phyloP scores from a whole-genome alignment of 2,888 invertebrate species.

The Eudemis profundana region DNA sequence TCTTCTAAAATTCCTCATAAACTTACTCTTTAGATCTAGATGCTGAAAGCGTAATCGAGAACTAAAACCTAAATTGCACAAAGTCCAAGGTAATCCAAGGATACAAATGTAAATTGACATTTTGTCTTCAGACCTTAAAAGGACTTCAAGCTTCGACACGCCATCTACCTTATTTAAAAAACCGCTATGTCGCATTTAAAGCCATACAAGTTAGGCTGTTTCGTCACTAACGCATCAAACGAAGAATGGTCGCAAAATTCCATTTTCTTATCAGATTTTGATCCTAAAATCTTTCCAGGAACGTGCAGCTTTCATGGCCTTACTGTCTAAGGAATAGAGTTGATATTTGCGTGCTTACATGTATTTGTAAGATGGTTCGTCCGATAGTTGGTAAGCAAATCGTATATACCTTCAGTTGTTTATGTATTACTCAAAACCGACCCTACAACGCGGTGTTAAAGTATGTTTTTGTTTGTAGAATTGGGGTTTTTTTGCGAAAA shows the following conservation, averaged over 20 bases:
- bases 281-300: constrained; percentile 4
- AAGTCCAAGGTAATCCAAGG: background rate
- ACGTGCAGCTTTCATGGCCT: background rate
- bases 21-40: too few relatives aligned
- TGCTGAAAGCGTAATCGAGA: too few relatives aligned
- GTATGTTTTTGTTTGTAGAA: background rate
- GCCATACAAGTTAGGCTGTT: background rate
- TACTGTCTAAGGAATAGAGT: background rate
- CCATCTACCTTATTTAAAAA: background rate
- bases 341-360: background rate
- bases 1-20: too few relatives aligned
- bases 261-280: constrained; percentile 32
- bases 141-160: background rate
- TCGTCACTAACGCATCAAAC: background rate
- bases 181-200: background rate
- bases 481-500: constrained; percentile 26
- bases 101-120: constrained; percentile 21
- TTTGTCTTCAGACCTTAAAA: constrained; percentile 8
- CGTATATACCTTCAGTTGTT: background rate
- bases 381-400: constrained; percentile 33
- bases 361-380: background rate
- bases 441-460: background rate
- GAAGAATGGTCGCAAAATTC: constrained; percentile 23
- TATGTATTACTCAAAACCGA: background rate
- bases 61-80: background rate